Base-by-base conservation (phyloP, 2,888 invertebrate genomes). In the Notodonta ziczac region DNA sequence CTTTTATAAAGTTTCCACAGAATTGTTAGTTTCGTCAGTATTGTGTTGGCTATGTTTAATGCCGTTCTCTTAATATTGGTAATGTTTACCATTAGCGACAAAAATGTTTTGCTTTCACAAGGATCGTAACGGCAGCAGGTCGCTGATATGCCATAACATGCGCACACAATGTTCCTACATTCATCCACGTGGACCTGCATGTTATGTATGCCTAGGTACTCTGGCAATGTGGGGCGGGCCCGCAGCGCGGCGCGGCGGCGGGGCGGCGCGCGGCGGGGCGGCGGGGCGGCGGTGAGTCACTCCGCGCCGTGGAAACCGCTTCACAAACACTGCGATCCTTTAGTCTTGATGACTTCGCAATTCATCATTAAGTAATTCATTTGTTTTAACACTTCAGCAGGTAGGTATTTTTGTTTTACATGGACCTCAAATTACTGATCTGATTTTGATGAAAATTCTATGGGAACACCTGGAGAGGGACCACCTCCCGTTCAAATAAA, bases 291-390 rank as follows among this genome's bases (percentile, higher is more conserved):
- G 0, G 52, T 52, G 52, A 52, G 32, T 52, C 52, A 52, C 24
- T 16, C 52, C 13, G 52, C 52, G 35, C 52, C 52, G 52, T 52
- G 52, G 52, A 35, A 52, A 52, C 52, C 52, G 52, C 52, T 5
- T 10, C 32, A 7, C 52, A 52, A 52, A 52, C 52, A 52, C 46
- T n/a, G 46, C 46, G 46, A 46, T 46, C 16, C 50, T 16, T 50
- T 10, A 8, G 12, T 10, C 16, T 50, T 50, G 16, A 16, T 16
- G 16, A 14, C 10, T 50, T 50, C 48, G 50, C 16, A 50, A 50
- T 9, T 14, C 16, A 14, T 6, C 5, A 14, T 50, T 50, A n/a
- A n/a, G n/a, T n/a, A 14, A 50, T 50, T 16, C n/a, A 24, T 24
- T 24, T 24, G 1, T 24, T 24, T 24, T 24, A 24, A 35, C 35